Evolutionary conservation across 30 jellyfish, hydroid and myxozoan species (phyloP).

Genomic region (Mastigias papua): DNA sequence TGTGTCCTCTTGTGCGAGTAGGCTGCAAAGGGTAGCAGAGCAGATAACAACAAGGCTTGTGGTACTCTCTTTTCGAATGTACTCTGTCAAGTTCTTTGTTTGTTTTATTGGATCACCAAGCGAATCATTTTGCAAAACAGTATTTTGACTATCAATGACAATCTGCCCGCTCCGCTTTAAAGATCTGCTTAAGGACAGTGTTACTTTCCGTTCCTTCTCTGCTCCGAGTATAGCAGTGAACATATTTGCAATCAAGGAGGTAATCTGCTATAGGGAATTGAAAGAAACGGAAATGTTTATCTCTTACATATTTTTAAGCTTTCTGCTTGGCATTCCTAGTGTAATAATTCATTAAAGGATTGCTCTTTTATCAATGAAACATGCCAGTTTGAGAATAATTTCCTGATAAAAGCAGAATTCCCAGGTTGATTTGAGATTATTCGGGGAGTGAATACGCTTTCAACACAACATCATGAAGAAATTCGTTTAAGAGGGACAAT

Average conservation of each 20-base stretch:
- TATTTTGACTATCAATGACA: slow-evolving; percentile 7
- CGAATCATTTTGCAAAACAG: neutral
- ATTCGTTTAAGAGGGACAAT: too few species aligned
- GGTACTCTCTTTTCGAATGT: slow-evolving; percentile 11
- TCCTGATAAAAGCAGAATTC: too few species aligned
- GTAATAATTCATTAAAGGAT: too few species aligned
- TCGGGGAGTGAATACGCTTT: too few species aligned
- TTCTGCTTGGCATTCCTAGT: too few species aligned
- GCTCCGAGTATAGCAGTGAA: slow-evolving; percentile 45
- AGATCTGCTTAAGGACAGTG: slow-evolving; percentile 21
- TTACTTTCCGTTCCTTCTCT: neutral
- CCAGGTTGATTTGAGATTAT: too few species aligned
- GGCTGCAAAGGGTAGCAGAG: slow-evolving; percentile 23
- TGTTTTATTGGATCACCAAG: neutral
- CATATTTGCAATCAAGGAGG: neutral
- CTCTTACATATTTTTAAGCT: too few species aligned
- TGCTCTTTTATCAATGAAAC: too few species aligned
- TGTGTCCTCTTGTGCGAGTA: neutral
- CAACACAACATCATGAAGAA: too few species aligned
- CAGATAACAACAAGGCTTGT: slow-evolving; percentile 27
- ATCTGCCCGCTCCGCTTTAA: slow-evolving; percentile 24
- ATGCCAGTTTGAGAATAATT: too few species aligned
- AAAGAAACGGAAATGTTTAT: too few species aligned
- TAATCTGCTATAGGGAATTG: neutral
- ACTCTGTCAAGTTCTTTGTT: slow-evolving; percentile 10